Percentiles rank a stretch among this genome's conserved stretches.
Evolutionary conservation across 2,113 vertebrate genomes (phyloP).

Genomic region (Coreoperca whiteheadi): DNA sequence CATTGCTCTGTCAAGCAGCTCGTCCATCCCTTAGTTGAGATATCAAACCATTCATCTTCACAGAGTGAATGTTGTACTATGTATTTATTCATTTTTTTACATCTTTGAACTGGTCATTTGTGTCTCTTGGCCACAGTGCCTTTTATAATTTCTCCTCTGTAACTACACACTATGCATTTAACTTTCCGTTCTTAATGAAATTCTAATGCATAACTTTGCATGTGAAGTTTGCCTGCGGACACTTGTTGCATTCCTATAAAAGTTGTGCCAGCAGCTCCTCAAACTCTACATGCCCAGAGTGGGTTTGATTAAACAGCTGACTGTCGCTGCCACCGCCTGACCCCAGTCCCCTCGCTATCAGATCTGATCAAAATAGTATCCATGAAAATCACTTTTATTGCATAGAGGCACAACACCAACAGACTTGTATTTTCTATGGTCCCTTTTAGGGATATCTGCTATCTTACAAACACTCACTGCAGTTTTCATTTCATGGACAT

Average conservation of each 20-base stretch:
- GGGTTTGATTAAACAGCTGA: neutral
- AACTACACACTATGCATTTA: neutral
- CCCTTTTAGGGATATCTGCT: neutral
- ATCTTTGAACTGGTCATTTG: neutral
- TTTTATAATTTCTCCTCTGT: neutral
- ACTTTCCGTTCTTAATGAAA: neutral
- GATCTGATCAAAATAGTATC: neutral
- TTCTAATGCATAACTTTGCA: neutral
- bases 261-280: neutral
- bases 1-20: neutral
- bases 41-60: neutral
- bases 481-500: neutral
- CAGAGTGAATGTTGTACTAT: neutral
- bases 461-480: neutral
- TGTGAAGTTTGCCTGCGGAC: neutral
- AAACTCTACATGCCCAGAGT: neutral
- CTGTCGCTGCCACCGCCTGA: neutral
- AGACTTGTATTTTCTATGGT: neutral
- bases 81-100: neutral
- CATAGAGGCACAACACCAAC: neutral
- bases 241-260: neutral
- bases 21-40: neutral
- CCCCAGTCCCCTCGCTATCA: neutral
- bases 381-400: constrained; percentile 6
- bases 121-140: neutral